Evolutionary conservation across 1,140 invertebrate species (phyloP).

Genomic region (Drosophila persimilis): DNA sequence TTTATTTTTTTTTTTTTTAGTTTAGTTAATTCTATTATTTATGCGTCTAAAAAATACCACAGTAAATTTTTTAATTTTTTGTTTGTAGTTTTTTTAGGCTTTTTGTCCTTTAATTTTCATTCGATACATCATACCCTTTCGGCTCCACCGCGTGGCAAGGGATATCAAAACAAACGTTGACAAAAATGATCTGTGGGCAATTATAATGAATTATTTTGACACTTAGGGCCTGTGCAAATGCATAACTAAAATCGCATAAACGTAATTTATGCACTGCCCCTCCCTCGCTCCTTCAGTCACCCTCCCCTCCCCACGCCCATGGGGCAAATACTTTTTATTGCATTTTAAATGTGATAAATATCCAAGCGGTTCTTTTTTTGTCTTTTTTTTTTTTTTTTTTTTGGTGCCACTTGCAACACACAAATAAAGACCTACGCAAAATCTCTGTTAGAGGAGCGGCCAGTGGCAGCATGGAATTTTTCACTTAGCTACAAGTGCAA

Average conservation of each 20-base stretch:
- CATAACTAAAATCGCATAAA: constrained; percentile 76
- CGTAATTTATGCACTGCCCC: constrained; percentile 67
- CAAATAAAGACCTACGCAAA: constrained; percentile 59
- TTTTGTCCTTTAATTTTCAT: too few species aligned
- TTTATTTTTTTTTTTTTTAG: too few species aligned
- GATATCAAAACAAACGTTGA: constrained; percentile 50
- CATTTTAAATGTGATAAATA: constrained; percentile 82
- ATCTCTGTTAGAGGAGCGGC: constrained; percentile 10
- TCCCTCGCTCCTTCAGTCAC: neutral
- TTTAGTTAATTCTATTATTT: too few species aligned
- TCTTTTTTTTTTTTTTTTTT: too few species aligned
- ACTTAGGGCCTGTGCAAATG: constrained; percentile 72
- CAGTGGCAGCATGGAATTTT: constrained; percentile 60
- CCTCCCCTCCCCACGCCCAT: constrained; percentile 9
- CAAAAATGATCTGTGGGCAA: constrained; percentile 82
- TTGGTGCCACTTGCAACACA: constrained; percentile 39
- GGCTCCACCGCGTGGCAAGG: too few species aligned
- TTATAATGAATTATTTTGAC: constrained; percentile 82
- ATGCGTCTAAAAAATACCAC: too few species aligned
- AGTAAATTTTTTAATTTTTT: too few species aligned
- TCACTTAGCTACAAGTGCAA: constrained; percentile 53
- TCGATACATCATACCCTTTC: too few species aligned
- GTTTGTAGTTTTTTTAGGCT: too few species aligned
- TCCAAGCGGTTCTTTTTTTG: constrained; percentile 32
- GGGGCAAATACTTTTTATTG: constrained; percentile 74